These are phyloP conservation scores for Drosophila rhopaloa DNA, from an alignment of 1,140 invertebrate species.

Conservation along the genomic window DNA sequence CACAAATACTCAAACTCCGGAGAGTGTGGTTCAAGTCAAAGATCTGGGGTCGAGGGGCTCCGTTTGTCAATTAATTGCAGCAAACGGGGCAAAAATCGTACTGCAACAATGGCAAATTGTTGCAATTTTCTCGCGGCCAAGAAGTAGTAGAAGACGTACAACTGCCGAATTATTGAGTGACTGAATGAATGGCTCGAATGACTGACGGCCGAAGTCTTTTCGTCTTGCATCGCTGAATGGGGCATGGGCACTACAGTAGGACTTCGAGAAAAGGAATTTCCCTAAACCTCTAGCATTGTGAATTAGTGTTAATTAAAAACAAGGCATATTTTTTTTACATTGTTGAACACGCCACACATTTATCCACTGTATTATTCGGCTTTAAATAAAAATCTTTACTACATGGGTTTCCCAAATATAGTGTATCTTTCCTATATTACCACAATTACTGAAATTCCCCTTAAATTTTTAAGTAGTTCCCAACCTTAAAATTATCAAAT, in stretches of 20 bases:
- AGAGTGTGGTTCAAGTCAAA: constrained; percentile 49
- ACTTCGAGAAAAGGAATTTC: background rate
- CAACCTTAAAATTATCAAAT: background rate
- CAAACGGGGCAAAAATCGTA: constrained; percentile 56
- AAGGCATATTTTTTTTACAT: no score
- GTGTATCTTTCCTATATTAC: no score
- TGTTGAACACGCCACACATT: no score
- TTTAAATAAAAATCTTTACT: no score
- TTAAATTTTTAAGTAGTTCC: background rate
- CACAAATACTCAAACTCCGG: constrained; percentile 52
- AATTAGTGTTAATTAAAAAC: no score
- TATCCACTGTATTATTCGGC: no score
- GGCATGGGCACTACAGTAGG: constrained; percentile 20
- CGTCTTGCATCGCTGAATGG: constrained; percentile 75
- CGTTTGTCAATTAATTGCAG: constrained; percentile 78
- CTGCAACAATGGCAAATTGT: constrained; percentile 70
- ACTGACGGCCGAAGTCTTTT: constrained; percentile 60
- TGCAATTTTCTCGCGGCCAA: constrained; percentile 77
- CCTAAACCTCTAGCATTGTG: no score
- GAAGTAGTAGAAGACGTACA: constrained; percentile 57
- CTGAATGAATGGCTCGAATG: constrained; percentile 43
- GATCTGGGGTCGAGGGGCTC: constrained; percentile 42
- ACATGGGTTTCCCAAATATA: no score
- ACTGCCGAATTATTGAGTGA: constrained; percentile 80
- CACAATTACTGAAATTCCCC: no score